Conservation (phyloP, 2,888 invertebrate species). For the Ceriagrion tenellum region DNA sequence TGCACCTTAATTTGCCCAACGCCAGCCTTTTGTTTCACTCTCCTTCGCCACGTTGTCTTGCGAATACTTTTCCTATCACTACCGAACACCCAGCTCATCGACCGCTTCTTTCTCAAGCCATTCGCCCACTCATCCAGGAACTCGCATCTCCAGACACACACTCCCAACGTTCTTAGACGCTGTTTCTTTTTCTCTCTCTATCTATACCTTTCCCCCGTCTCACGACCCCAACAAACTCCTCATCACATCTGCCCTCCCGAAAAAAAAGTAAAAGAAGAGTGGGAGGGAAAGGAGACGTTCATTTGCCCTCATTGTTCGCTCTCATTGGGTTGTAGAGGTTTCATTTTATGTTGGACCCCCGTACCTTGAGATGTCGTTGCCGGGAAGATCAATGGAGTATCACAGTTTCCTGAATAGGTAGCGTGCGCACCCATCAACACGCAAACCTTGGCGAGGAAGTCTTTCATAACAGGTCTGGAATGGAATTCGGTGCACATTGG, state of each 20-base stretch:
- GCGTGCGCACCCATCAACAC: too few relatives aligned
- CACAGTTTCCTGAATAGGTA: not conserved
- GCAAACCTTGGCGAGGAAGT: too few relatives aligned
- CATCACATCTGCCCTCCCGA: not conserved
- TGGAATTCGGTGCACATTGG: too few relatives aligned
- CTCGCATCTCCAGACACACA: not conserved
- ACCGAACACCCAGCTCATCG: too few relatives aligned
- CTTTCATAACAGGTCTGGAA: too few relatives aligned
- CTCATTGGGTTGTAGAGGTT: not conserved
- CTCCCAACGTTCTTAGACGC: not conserved
- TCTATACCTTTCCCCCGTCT: not conserved
- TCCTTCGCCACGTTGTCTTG: too few relatives aligned
- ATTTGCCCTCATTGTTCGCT: not conserved
- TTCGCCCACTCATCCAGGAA: not conserved
- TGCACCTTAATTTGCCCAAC: too few relatives aligned
- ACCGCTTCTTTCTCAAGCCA: not conserved
- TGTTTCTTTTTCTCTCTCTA: not conserved
- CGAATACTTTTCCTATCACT: too few relatives aligned
- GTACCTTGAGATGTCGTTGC: not conserved
- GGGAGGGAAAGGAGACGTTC: not conserved
- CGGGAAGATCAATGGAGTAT: not conserved
- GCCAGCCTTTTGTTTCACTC: too few relatives aligned
- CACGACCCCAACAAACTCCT: slow-evolving; percentile 6
- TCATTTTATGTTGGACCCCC: not conserved
- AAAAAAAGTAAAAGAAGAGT: not conserved